Evolutionary conservation across 2,113 vertebrate genomes (phyloP).

Genomic region (Monopterus albus): DNA sequence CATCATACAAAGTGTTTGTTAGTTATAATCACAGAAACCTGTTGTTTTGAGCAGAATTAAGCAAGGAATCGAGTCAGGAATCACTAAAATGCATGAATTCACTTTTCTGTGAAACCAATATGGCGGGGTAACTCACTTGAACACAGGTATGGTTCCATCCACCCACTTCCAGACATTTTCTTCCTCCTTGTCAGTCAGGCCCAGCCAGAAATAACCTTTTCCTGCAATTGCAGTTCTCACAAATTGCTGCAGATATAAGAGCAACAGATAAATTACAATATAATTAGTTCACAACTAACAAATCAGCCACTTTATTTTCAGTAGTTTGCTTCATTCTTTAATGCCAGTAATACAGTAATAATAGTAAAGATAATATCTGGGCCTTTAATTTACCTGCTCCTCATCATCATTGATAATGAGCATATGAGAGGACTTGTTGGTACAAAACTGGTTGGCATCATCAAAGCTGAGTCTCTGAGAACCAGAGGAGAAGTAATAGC

Average conservation of each 20-base stretch:
- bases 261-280: conserved; percentile 32
- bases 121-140: conserved; percentile 83
- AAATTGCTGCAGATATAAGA: conserved; percentile 85
- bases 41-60: not conserved
- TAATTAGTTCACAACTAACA: not conserved
- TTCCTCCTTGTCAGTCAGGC: conserved; percentile 87
- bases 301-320: not conserved
- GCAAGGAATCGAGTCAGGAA: not conserved
- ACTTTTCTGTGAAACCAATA: not conserved
- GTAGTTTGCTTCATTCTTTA: not conserved
- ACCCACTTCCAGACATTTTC: conserved; percentile 95
- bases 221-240: conserved; percentile 85
- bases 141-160: conserved; percentile 87
- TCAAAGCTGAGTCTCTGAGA: conserved; percentile 87
- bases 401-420: conserved; percentile 91
- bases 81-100: not conserved
- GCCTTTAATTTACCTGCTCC: conserved; percentile 87
- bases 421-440: conserved; percentile 85
- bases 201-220: conserved; percentile 93
- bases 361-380: not conserved
- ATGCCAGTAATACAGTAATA: not conserved
- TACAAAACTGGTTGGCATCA: conserved; percentile 87
- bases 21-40: not conserved
- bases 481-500: conserved; percentile 90
- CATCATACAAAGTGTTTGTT: not conserved